These are phyloP conservation scores for Novumbra hubbsi DNA, from an alignment of 2,797 vertebrate species.

Conservation along the genomic window DNA sequence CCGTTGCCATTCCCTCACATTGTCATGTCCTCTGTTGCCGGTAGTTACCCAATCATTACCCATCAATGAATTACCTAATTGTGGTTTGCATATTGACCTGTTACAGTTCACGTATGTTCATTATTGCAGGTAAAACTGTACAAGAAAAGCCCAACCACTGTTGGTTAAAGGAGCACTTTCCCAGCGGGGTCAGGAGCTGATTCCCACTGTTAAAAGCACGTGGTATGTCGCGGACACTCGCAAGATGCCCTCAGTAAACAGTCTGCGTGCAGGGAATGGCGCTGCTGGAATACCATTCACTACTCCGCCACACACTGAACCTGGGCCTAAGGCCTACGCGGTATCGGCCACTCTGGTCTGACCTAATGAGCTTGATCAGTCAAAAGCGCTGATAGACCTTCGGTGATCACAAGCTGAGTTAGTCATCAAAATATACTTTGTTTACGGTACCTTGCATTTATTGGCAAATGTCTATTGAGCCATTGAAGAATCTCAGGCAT, in stretches of 20 bases:
- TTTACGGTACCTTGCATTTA: neutral
- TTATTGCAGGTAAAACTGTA: too few species aligned
- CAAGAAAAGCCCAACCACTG: neutral
- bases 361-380: neutral
- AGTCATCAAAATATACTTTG: neutral
- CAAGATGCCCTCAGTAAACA: constrained; percentile 74
- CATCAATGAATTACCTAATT: neutral
- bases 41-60: neutral
- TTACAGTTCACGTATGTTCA: neutral
- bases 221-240: constrained; percentile 74
- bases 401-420: neutral
- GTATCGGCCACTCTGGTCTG: neutral
- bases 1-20: neutral
- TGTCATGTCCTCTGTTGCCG: neutral
- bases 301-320: neutral
- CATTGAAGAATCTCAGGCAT: too few species aligned
- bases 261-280: constrained; percentile 33
- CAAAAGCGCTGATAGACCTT: neutral
- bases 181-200: constrained; percentile 28
- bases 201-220: constrained; percentile 61
- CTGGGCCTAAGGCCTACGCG: neutral
- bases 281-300: constrained; percentile 12
- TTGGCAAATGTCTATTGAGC: neutral
- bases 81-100: neutral
- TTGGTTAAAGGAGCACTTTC: constrained; percentile 14